A percentile compares a stretch with the other conserved stretches of the same genome.
Conservation (phyloP, 23 tunicate genomes). For the Diplosoma virens region DNA sequence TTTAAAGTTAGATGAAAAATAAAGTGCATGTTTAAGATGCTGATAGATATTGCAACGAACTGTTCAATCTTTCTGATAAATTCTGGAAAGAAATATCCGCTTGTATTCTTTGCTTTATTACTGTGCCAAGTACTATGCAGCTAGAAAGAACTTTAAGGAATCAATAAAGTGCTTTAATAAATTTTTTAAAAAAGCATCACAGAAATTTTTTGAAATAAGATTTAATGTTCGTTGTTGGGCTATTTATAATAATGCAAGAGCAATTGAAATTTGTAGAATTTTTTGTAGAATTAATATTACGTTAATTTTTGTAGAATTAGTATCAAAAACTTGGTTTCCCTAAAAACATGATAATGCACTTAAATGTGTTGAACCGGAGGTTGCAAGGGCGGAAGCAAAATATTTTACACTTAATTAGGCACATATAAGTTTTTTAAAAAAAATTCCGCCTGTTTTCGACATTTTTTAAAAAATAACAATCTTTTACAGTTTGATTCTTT, state of each 20-base stretch:
- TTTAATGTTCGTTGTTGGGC: constrained; percentile 50
- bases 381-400: too few species aligned
- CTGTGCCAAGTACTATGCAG: constrained; percentile 51
- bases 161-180: constrained; percentile 11
- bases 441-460: too few species aligned
- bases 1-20: neutral
- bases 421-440: too few species aligned
- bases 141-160: constrained; percentile 6
- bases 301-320: too few species aligned
- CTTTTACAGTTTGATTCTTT: too few species aligned
- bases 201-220: constrained; percentile 3
- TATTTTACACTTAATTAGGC: too few species aligned
- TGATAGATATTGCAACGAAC: constrained; percentile 2
- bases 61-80: constrained; percentile 1
- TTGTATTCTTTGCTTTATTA: constrained; percentile 36
- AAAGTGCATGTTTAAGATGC: neutral
- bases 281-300: too few species aligned
- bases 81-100: neutral
- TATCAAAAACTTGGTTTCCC: too few species aligned
- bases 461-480: too few species aligned
- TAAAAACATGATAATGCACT: too few species aligned
- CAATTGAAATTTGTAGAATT: too few species aligned
- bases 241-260: constrained; percentile 38
- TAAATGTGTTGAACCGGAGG: too few species aligned
- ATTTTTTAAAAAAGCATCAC: constrained; percentile 15